Base-by-base conservation (phyloP, 2,113 vertebrate species). In the Corydoras maculifer region DNA sequence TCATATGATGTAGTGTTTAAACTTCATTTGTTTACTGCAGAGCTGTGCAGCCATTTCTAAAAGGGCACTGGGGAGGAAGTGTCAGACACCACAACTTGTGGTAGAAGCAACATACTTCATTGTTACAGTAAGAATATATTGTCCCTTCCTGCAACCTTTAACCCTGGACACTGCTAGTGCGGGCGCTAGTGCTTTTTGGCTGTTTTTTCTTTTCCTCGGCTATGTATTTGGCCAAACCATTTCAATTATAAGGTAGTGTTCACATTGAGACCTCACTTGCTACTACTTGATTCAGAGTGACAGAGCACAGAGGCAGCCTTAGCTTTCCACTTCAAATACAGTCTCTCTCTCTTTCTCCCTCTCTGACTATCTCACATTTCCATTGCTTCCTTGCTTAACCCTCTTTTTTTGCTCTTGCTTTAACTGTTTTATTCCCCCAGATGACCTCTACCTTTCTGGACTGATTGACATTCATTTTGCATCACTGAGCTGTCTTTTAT, bases 221-320 rank as follows among this genome's bases (percentile, higher is more conserved):
- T 83, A 76, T 77, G 71, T 80, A 78, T 81, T 72, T 72, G 72
- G 35, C 57, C 53, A 43, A 51, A 82, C 72, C 69, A 64, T 81
- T 83, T 84, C 84, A 85, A 80, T 84, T 83, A 82, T 80, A 82
- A 76, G 82, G 71, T 76, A 60, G 72, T 64, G 75, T 78, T 82
- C 76, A 65, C 77, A 74, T 86, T 86, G 82, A 84, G 83, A 81
- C 82, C 82, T 88, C 85, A 86, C 81, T 6, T 54, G 79, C 84
- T 82, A 77, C 81, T 75, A 31, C 7, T 60, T 86, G 81, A 87
- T 87, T 62, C 18, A 74, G 84, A 82, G 81, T 84, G 87, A 80
- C 87, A 86, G 82, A 75, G 78, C 72, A 67, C 83, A 86, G 83
- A 86, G 77, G 78, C 82, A 80, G 57, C 78, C 76, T 78, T 78